Percentiles rank a stretch among this genome's conserved stretches.
phyloP scores from a whole-genome alignment of 2,797 vertebrate species.

The Buphagus erythrorhynchus region DNA sequence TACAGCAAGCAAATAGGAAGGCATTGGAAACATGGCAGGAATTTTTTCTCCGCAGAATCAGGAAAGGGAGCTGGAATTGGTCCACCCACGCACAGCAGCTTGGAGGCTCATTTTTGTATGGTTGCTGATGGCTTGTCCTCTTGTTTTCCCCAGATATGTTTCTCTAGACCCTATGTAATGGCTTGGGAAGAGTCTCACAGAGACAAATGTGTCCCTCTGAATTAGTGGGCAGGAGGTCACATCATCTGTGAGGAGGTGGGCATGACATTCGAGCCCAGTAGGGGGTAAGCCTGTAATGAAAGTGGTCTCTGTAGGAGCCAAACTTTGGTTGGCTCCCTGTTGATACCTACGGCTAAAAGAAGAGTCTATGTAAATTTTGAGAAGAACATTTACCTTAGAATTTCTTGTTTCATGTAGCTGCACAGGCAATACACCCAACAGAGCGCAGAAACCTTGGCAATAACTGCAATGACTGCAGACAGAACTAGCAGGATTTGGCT shows the following conservation, averaged over 20 bases:
- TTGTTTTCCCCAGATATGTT: not conserved
- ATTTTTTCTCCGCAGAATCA: not conserved
- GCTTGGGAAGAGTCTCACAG: not conserved
- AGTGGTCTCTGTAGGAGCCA: not conserved
- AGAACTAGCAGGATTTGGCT: not conserved
- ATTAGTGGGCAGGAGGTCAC: not conserved
- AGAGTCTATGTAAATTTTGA: not conserved
- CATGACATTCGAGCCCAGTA: not conserved
- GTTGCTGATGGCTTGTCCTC: not conserved
- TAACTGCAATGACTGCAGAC: not conserved
- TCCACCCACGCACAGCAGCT: not conserved
- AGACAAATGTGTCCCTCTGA: not conserved
- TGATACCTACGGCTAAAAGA: fast-evolving
- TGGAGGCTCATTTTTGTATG: not conserved
- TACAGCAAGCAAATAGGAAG: not conserved
- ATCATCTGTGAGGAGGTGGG: not conserved
- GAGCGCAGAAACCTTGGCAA: not conserved
- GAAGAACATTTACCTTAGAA: not conserved
- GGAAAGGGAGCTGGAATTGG: not conserved
- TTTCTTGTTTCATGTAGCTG: not conserved
- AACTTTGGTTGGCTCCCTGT: not conserved
- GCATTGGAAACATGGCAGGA: not conserved
- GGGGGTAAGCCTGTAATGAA: not conserved
- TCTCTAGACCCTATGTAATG: fast-evolving
- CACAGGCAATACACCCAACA: not conserved